Conservation (phyloP, 1,140 invertebrate genomes). For the Drosophila kepulauana region DNA sequence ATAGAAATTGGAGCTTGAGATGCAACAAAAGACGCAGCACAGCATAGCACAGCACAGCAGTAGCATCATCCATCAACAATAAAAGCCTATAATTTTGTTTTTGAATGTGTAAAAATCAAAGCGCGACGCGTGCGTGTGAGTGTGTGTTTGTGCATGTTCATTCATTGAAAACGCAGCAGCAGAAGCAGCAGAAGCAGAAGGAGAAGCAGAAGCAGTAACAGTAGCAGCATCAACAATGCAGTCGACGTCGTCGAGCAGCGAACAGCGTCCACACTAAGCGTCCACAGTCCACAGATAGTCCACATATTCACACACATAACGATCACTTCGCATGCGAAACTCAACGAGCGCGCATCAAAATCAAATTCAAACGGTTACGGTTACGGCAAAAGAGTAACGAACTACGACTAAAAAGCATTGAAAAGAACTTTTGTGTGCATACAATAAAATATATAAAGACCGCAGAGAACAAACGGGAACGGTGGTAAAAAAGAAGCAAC, state of each 20-base stretch:
- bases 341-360: conserved; percentile 80
- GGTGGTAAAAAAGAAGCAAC: conserved; percentile 39
- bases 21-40: conserved; percentile 49
- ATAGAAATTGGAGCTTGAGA: conserved; percentile 44
- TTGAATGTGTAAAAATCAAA: conserved; percentile 66
- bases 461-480: conserved; percentile 52
- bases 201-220: background rate
- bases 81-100: conserved; percentile 63
- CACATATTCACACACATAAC: conserved; percentile 40
- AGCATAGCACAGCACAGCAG: background rate
- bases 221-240: conserved; percentile 57
- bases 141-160: conserved; percentile 55
- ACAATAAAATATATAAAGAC: conserved; percentile 39
- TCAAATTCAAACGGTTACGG: conserved; percentile 67
- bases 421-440: conserved; percentile 60
- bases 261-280: conserved; percentile 18
- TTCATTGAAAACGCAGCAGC: conserved; percentile 68
- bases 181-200: conserved; percentile 28
- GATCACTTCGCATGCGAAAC: conserved; percentile 80
- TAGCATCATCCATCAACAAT: conserved; percentile 42
- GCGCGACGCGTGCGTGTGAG: conserved; percentile 44
- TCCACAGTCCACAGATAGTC: background rate
- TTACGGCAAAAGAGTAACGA: conserved; percentile 52
- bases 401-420: conserved; percentile 38
- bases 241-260: conserved; percentile 43